A percentile compares a stretch with the other conserved stretches of the same genome.
phyloP scores from a whole-genome alignment of 2,888 invertebrate genomes.

The Sussaba pulchella region DNA sequence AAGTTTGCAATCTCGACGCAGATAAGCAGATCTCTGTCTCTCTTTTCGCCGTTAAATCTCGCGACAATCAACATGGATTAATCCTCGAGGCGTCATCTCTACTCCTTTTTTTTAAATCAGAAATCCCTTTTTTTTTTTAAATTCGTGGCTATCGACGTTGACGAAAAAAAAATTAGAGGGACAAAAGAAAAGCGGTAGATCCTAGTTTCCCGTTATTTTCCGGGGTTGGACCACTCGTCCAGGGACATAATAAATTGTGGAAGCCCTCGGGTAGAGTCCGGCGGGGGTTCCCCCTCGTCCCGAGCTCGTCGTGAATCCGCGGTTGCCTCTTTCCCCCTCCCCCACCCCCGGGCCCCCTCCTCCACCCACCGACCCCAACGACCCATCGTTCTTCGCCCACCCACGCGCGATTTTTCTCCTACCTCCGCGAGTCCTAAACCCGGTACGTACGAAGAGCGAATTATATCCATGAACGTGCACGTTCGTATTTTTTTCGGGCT shows the following conservation, averaged over 20 bases:
- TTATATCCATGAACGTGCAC: constrained; percentile 75
- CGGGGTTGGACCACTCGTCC: constrained; percentile 53
- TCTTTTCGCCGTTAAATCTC: neutral
- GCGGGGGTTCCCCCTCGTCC: constrained; percentile 11
- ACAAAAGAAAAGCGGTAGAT: constrained; percentile 17
- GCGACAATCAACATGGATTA: constrained; percentile 14
- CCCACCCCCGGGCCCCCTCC: constrained; percentile 11
- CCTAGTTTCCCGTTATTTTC: constrained; percentile 55
- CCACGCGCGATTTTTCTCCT: constrained; percentile 44
- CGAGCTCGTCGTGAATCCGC: constrained; percentile 55
- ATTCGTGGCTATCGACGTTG: neutral
- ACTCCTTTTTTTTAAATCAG: neutral
- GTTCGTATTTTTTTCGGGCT: constrained; percentile 83
- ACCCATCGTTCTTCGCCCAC: constrained; percentile 13
- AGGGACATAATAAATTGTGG: constrained; percentile 63
- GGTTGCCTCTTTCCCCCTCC: constrained; percentile 41
- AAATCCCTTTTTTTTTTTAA: constrained; percentile 1
- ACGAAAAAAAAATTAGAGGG: neutral
- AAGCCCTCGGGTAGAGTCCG: constrained; percentile 48
- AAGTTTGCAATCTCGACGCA: no score
- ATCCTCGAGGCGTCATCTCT: neutral
- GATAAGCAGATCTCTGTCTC: neutral
- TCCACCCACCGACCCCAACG: neutral
- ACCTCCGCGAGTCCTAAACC: constrained; percentile 55
- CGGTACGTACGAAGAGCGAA: constrained; percentile 74